Base-by-base conservation (phyloP, 2,888 invertebrate genomes). In the Cephonodes hylas region DNA sequence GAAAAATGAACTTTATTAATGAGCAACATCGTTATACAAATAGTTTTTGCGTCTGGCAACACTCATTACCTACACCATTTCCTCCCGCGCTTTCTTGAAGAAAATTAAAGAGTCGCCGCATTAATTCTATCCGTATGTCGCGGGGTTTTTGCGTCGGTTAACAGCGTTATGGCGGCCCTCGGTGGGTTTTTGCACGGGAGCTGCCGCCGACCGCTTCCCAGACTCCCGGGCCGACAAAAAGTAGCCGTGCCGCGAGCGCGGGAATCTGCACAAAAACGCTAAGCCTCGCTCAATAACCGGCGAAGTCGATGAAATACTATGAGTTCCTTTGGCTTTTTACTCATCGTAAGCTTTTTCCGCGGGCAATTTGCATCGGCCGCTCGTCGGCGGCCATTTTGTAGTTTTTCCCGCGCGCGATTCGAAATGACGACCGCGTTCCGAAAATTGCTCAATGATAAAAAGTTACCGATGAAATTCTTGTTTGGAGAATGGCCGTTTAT, bases 11-110 rank as follows among this genome's bases (percentile, higher is more conserved):
- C 83, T 80, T 78, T 76, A 81, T 82, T 84, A 85, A 85, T 84
- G 83, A 83, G 82, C 78, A 73, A 72, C 79, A 80, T 86, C 88
- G 86, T 91, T 91, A 89, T 83, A 85, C 86, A 80, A 82, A 83
- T 75, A 80, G 83, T 88, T 86, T 89, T 91, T 91, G 88, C 84
- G 80, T 74, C 81, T 80, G 84, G 81, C 83, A 85, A 82, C 85
- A 87, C 90, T 91, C 89, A 91, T 91, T 91, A 80, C 79, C 72
- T 77, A 86, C 86, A 84, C 85, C 85, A 88, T 88, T 91, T 91
- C 91, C 91, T 91, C 89, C 85, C 84, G 89, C 88, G 86, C 89
- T 89, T 90, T 91, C 91, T 91, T 90, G 83, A 87, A 86, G 87
- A 89, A 91, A 91, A 91, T 91, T 91, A 91, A 91, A 91, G 86